These are phyloP conservation scores for Phainopepla nitens DNA, from an alignment of 2,113 vertebrate species.

Conservation along the genomic window DNA sequence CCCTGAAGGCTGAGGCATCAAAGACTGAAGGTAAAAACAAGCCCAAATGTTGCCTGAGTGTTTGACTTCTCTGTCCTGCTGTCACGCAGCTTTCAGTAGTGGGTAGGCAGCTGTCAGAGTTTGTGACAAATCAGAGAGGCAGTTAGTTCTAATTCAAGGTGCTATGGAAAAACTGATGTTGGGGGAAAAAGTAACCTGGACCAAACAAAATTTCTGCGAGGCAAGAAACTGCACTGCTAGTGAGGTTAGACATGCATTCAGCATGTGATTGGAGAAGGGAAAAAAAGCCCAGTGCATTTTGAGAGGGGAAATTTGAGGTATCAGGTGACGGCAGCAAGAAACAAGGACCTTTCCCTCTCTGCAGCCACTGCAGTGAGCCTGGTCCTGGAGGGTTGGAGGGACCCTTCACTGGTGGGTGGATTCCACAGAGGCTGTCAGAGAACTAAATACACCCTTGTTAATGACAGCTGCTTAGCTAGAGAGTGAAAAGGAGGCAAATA, in stretches of 20 bases:
- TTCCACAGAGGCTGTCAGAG: background rate
- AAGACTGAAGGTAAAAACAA: background rate
- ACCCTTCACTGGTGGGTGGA: accelerated
- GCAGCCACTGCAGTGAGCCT: accelerated
- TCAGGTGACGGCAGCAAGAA: background rate
- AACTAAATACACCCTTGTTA: background rate
- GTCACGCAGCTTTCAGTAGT: background rate
- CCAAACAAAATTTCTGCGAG: background rate
- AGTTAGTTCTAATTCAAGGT: background rate
- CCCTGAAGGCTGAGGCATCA: background rate
- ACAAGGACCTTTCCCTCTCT: background rate
- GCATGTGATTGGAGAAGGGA: background rate
- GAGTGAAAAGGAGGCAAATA: background rate
- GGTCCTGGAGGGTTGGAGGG: background rate
- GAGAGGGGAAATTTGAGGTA: background rate
- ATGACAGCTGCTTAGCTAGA: background rate
- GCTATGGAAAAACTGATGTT: background rate
- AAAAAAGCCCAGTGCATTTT: background rate
- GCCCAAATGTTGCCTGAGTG: background rate
- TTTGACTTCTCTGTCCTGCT: background rate
- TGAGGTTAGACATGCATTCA: background rate
- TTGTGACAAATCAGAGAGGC: background rate
- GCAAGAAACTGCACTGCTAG: background rate
- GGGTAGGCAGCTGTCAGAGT: background rate
- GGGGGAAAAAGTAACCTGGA: background rate